phyloP scores from a whole-genome alignment of 2,888 invertebrate genomes.

The Sesia apiformis region DNA sequence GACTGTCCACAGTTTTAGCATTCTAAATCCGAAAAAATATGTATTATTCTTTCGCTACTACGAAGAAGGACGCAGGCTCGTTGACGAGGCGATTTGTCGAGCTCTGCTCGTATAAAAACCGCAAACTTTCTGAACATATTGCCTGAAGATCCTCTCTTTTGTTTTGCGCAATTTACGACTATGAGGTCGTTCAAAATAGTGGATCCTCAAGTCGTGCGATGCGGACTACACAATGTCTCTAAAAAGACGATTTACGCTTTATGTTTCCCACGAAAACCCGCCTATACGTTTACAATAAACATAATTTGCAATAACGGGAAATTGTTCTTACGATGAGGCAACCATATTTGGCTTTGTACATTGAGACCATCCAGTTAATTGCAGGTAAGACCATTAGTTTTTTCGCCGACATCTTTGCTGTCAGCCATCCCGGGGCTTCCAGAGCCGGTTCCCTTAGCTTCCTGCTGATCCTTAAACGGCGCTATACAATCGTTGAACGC shows the following conservation, averaged over 20 bases:
- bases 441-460: slow-evolving; percentile 46
- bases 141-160: slow-evolving; percentile 34
- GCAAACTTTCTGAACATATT: slow-evolving; percentile 45
- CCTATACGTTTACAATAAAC: background rate
- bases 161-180: slow-evolving; percentile 45
- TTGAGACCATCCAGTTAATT: slow-evolving; percentile 40
- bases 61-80: slow-evolving; percentile 13
- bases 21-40: slow-evolving; percentile 9
- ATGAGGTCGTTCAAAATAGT: slow-evolving; percentile 21
- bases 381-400: slow-evolving; percentile 29
- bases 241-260: slow-evolving; percentile 14
- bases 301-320: background rate
- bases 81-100: slow-evolving; percentile 39
- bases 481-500: slow-evolving; percentile 34
- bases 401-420: slow-evolving; percentile 34
- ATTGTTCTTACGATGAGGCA: too few relatives aligned
- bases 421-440: slow-evolving; percentile 22
- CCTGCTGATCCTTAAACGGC: slow-evolving; percentile 46
- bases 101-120: slow-evolving; percentile 36
- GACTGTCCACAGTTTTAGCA: slow-evolving; percentile 1
- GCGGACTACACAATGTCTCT: slow-evolving; percentile 32
- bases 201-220: slow-evolving; percentile 14
- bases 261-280: background rate
- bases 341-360: slow-evolving; percentile 1
- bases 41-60: slow-evolving; percentile 12